A percentile compares a stretch with the other conserved stretches of the same genome.
phyloP scores from a whole-genome alignment of 2,888 invertebrate genomes.

The Himalopsyche anomala region DNA sequence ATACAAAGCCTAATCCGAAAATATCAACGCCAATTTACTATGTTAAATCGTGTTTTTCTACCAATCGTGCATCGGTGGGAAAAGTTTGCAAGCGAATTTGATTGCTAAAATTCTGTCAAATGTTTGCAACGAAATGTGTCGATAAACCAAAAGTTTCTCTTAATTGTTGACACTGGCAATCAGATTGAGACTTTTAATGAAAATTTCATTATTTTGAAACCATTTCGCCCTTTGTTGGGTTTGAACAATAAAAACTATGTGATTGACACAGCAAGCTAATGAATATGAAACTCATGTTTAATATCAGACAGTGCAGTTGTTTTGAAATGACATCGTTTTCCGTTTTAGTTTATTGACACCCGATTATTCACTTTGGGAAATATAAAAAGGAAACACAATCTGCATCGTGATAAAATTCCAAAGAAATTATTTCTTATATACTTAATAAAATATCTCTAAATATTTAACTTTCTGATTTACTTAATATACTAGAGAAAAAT shows the following conservation, averaged over 20 bases:
- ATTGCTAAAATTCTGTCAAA: not conserved
- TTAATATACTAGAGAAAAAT: too few relatives aligned
- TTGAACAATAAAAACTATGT: not conserved
- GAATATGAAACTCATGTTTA: not conserved
- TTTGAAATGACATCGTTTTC: too few relatives aligned
- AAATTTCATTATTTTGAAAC: slow-evolving; percentile 7
- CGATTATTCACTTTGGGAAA: too few relatives aligned
- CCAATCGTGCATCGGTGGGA: not conserved
- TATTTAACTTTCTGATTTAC: too few relatives aligned
- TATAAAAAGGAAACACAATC: too few relatives aligned
- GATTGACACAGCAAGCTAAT: not conserved
- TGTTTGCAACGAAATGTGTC: slow-evolving; percentile 19
- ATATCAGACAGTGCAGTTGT: too few relatives aligned
- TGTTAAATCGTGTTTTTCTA: not conserved
- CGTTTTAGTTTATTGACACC: too few relatives aligned
- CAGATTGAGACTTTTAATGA: slow-evolving; percentile 32
- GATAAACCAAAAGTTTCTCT: slow-evolving; percentile 28
- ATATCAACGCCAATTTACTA: not conserved
- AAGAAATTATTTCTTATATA: too few relatives aligned
- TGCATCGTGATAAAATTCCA: too few relatives aligned
- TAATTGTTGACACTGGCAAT: slow-evolving; percentile 3
- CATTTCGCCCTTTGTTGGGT: not conserved
- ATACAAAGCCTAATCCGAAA: too few relatives aligned
- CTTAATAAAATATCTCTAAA: too few relatives aligned
- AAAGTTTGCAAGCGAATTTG: slow-evolving; percentile 26